Base-by-base conservation (phyloP, 2,113 vertebrate genomes). In the Corythoichthys haematopterus region DNA sequence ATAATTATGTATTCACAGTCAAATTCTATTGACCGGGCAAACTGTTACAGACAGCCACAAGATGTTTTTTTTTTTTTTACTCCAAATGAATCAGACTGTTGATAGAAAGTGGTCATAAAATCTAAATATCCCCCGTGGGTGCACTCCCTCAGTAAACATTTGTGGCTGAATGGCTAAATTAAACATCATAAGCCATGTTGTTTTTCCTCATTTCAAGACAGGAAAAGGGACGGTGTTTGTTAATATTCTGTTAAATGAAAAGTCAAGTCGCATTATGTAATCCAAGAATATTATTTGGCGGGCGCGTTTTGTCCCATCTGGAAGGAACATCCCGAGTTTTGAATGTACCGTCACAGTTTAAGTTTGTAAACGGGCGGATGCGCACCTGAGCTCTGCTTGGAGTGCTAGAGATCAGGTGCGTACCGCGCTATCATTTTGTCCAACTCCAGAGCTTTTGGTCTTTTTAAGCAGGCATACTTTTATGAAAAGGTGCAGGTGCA, bases 361-460 rank as follows among this genome's bases (percentile, higher is more conserved):
- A 85, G 65, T 83, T 80, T 79, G 69, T 76, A 85, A 84, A 85
- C 69, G 68, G 58, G 50, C 79, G 62, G 15, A 35, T 8, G 71
- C 80, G 69, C 87, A 87, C 79, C 84, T 88, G 85, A 88, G 81
- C 69, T 81, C 80, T 70, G 65, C 69, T 72, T 60, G 68, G 70
- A 78, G 72, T 76, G 68, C 77, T 81, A 78, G 80, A 84, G 71
- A 85, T 86, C 85, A 89, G 85, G 81, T 87, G 79, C 82, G 74
- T 78, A 60, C 78, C 74, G n/a, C n/a, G n/a, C n/a, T n/a, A 76
- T 85, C 81, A 81, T 86, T 78, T 83, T 80, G 86, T 86, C 79
- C 81, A 78, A 84, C 80, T 77, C 62, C 83, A 85, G 78, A 81
- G 71, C 80, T 81, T 60, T 60, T 40, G 7, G 77, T 86, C 82